phyloP scores from a whole-genome alignment of 2,113 vertebrate genomes.

The Tor tambroides region DNA sequence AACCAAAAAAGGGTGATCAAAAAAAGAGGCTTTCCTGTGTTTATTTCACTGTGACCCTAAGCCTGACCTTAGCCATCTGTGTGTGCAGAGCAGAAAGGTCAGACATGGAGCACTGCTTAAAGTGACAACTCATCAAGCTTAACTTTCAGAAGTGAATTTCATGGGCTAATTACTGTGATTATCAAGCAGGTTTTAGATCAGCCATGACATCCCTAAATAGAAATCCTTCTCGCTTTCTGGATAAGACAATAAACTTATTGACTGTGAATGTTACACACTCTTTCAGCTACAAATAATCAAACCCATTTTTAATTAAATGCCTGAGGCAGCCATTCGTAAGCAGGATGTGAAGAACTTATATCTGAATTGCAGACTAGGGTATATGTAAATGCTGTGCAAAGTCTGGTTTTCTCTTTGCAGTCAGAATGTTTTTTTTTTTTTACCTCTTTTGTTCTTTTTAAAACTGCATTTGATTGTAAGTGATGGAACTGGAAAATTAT shows the following conservation, averaged over 20 bases:
- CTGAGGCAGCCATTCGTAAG: neutral
- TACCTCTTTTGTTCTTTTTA: neutral
- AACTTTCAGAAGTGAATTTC: neutral
- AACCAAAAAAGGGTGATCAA: constrained; percentile 34
- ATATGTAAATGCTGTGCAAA: neutral
- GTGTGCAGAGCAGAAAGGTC: constrained; percentile 46
- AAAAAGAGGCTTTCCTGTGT: constrained; percentile 50
- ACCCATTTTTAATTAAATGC: neutral
- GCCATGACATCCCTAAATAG: neutral
- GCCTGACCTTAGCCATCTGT: constrained; percentile 52
- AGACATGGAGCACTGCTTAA: constrained; percentile 34
- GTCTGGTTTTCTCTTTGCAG: neutral
- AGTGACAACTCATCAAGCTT: constrained; percentile 5
- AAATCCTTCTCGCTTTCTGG: neutral
- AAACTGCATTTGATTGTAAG: neutral
- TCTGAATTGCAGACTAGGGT: neutral
- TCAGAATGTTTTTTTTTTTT: neutral
- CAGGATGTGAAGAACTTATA: neutral
- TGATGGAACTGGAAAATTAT: neutral
- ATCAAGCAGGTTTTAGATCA: neutral
- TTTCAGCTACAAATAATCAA: neutral
- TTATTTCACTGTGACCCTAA: constrained; percentile 45
- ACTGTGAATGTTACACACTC: neutral
- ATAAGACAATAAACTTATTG: neutral
- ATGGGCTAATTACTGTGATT: neutral